Evolutionary conservation across 1,140 invertebrate genomes (phyloP).

Genomic region (Zaprionus davidi): DNA sequence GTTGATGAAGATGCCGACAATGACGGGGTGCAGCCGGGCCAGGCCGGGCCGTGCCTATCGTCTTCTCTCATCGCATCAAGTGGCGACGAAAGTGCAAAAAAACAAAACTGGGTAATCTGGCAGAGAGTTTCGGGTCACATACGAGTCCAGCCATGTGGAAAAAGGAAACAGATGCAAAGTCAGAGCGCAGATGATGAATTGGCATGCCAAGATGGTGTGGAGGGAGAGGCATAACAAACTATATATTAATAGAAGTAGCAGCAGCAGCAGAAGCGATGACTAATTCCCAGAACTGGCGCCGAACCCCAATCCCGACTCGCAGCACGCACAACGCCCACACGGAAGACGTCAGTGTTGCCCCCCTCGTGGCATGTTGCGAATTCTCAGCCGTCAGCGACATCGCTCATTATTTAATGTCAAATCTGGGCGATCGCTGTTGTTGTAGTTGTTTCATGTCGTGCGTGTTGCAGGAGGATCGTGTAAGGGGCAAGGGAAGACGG

Average conservation of each 20-base stretch:
- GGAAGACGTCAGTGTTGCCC: background rate
- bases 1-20: constrained; percentile 52
- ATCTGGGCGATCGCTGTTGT: constrained; percentile 62
- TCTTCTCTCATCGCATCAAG: constrained; percentile 9
- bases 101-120: constrained; percentile 45
- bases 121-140: constrained; percentile 24
- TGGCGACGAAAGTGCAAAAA: constrained; percentile 20
- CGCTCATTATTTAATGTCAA: constrained; percentile 83
- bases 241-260: constrained; percentile 55
- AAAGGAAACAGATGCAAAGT: constrained; percentile 55
- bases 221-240: constrained; percentile 24
- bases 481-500: constrained; percentile 26
- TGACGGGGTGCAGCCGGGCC: background rate
- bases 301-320: constrained; percentile 25
- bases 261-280: constrained; percentile 44
- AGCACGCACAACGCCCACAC: constrained; percentile 40
- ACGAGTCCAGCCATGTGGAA: constrained; percentile 49
- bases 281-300: constrained; percentile 48
- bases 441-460: constrained; percentile 31
- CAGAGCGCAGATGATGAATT: constrained; percentile 67
- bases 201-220: constrained; percentile 34
- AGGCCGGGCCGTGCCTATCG: background rate
- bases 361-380: constrained; percentile 65
- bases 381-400: constrained; percentile 75
- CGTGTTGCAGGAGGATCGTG: constrained; percentile 29